Evolutionary conservation across 2,113 vertebrate species (phyloP).

Genomic region (Tinamus guttatus): DNA sequence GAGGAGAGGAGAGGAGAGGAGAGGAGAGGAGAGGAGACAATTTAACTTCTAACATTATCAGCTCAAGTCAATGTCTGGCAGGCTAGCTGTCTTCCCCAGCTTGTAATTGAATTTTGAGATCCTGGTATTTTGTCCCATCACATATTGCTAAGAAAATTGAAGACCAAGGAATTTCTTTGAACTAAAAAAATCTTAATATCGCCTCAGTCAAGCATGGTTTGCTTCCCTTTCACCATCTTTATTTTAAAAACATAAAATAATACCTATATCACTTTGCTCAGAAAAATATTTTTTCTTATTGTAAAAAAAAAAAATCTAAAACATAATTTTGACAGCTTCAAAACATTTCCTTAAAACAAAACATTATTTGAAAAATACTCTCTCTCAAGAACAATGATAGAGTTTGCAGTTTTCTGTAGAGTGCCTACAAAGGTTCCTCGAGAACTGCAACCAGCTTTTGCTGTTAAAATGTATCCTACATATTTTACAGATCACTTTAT

Average conservation of each 20-base stretch:
- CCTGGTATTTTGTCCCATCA: background rate
- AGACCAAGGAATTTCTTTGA: background rate
- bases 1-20: no score
- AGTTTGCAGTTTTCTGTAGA: background rate
- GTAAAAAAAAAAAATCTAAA: background rate
- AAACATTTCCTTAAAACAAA: background rate
- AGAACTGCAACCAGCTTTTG: background rate
- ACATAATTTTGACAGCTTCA: background rate
- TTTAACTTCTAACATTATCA: background rate
- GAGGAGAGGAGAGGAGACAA: background rate
- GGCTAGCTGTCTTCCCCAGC: background rate
- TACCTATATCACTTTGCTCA: background rate
- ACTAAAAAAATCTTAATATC: background rate
- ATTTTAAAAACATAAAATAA: background rate
- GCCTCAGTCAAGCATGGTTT: background rate
- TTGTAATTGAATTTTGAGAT: background rate
- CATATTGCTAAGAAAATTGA: background rate
- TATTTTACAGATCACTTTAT: background rate
- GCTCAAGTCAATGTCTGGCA: background rate
- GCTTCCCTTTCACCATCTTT: background rate
- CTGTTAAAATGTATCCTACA: background rate
- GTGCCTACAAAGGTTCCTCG: background rate
- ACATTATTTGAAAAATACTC: background rate
- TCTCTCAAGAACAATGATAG: background rate
- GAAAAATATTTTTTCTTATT: background rate